Evolutionary conservation across 1,140 invertebrate genomes (phyloP), one percentile per base, ranked within the genome.

Genomic region (Hermatobates lingyangjiaoensis): DNA sequence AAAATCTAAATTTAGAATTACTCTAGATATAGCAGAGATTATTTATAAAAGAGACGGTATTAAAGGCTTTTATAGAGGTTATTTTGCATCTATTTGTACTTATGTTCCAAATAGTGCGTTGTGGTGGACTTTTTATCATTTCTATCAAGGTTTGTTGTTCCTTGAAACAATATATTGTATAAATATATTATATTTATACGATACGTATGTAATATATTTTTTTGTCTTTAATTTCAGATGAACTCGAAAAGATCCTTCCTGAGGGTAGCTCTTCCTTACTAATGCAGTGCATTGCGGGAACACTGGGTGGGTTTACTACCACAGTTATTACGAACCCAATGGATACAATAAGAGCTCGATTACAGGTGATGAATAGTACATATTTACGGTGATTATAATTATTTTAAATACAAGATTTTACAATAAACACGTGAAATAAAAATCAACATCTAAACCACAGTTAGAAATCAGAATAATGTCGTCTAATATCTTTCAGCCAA

Each of bases 71-170:
- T 97, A 96, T 64, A 71, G 90, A 56, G 93, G 93, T 0, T 96
- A 96, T 65, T 71, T 82, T 26, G 88, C 90, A 24, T 95, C 91
- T 20, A 68, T 96, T 1, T 80, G 82, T 56, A 84, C 88, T 2
- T 96, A 93, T 69, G 89, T 94, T 52, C 91, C 92, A 7, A 95
- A 91, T 65, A 92, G 87, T 52, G 92, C 90, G 12, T 72, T 95
- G 21, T 97, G 92, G 91, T 97, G 92, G 92, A 81, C 80, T 27
- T 83, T 95, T 58, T 97, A 96, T 71, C 88, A 90, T 53, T 73
- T 83, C 44, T 96, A 94, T 68, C 88, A 92, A 78, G 87, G 89
- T 93, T 70, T 24, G 2, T 10, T 4, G 26, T 21, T 3, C 50
- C 14, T n/a, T 18, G 18, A 34, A 34, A 34, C 10, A 34, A 34